These are phyloP conservation scores for Lethenteron camtschaticum DNA, from an alignment of 2,113 vertebrate species.

Conservation along the genomic window DNA sequence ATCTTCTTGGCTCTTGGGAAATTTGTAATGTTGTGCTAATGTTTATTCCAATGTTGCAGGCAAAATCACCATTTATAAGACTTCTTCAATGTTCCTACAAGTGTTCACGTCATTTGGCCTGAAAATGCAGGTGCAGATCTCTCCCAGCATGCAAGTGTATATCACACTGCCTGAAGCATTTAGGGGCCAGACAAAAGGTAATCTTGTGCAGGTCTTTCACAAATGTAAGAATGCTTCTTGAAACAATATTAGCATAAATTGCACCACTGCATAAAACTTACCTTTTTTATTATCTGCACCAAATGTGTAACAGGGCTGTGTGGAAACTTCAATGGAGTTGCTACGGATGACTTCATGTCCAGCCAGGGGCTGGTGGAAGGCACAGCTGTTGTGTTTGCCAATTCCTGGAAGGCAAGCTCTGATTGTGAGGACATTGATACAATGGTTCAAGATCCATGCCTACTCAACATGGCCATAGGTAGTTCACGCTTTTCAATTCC, in stretches of 20 bases:
- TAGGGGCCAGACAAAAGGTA: conserved; percentile 16
- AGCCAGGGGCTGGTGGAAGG: conserved; percentile 23
- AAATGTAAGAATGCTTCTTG: background rate
- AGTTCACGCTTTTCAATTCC: too few relatives aligned
- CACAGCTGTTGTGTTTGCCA: conserved; percentile 18
- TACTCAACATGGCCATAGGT: background rate
- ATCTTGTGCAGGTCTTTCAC: background rate
- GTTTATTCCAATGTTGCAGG: conserved; percentile 13
- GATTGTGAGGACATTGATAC: conserved; percentile 27
- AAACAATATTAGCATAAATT: background rate
- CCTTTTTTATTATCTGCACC: too few relatives aligned
- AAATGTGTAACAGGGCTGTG: conserved; percentile 22
- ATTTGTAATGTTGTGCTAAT: too few relatives aligned
- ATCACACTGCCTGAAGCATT: conserved; percentile 15
- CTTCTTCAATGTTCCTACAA: conserved; percentile 29
- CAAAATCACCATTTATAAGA: conserved; percentile 21
- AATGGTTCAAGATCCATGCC: background rate
- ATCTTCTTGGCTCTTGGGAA: too few relatives aligned
- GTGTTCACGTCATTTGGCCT: conserved; percentile 22
- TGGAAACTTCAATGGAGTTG: conserved; percentile 25
- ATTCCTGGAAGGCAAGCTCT: conserved; percentile 20
- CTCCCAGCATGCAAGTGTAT: conserved; percentile 27
- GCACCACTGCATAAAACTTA: background rate
- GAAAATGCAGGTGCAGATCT: conserved; percentile 24
- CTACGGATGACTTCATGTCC: conserved; percentile 25